Evolutionary conservation across 2,888 invertebrate species (phyloP).

Genomic region (Aphidoletes aphidimyza): DNA sequence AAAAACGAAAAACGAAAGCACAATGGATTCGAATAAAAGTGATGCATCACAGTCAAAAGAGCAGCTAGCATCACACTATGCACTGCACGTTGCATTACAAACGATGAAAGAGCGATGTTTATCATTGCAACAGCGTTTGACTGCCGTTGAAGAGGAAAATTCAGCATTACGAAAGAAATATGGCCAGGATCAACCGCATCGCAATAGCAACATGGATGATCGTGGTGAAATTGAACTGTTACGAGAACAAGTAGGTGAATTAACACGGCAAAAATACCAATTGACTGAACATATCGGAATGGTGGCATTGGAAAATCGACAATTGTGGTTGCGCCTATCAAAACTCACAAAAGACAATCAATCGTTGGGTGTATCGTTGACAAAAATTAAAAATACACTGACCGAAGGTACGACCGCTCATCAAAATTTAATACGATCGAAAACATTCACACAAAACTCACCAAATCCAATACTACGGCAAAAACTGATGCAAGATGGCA

Average conservation of each 20-base stretch:
- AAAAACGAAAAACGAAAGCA: not conserved
- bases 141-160: constrained; percentile 80
- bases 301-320: constrained; percentile 84
- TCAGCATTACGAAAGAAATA: constrained; percentile 69
- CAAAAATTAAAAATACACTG: constrained; percentile 60
- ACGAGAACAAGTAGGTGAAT: constrained; percentile 74
- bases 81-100: constrained; percentile 79
- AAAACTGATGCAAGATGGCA: constrained; percentile 62
- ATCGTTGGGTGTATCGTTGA: constrained; percentile 64
- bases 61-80: constrained; percentile 64
- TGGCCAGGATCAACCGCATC: constrained; percentile 65
- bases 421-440: constrained; percentile 69
- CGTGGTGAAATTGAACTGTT: constrained; percentile 67
- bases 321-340: constrained; percentile 79
- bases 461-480: constrained; percentile 70
- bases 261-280: constrained; percentile 80
- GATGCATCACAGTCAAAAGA: constrained; percentile 20
- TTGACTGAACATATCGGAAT: constrained; percentile 81
- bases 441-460: constrained; percentile 77
- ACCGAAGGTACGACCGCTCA: constrained; percentile 56
- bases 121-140: constrained; percentile 77
- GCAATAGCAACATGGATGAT: not conserved
- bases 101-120: constrained; percentile 86
- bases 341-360: constrained; percentile 72
- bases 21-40: constrained; percentile 5